Percentiles rank a stretch among this genome's conserved stretches.
phyloP scores from a whole-genome alignment of 2,113 vertebrate species.

The Neotoma lepida region DNA sequence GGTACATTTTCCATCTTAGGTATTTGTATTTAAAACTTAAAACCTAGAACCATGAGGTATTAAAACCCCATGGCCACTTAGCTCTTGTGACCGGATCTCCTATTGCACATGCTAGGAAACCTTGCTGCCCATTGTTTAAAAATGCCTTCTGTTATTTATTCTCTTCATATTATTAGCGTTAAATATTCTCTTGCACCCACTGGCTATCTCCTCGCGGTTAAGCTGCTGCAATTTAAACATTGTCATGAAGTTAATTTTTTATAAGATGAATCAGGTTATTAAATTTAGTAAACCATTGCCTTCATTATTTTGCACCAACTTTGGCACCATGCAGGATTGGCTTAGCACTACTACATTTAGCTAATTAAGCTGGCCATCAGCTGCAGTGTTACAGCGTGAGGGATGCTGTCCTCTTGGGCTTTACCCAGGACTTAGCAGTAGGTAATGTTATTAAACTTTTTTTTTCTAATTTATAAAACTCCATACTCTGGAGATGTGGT shows the following conservation, averaged over 20 bases:
- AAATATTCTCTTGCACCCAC: conserved; percentile 47
- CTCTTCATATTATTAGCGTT: conserved; percentile 62
- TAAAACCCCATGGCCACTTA: background rate
- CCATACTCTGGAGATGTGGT: conserved; percentile 52
- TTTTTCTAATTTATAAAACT: conserved; percentile 65
- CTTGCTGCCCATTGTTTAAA: background rate
- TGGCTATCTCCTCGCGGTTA: conserved; percentile 59
- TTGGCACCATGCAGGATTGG: conserved; percentile 62
- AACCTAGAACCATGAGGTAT: background rate
- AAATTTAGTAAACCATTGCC: conserved; percentile 73
- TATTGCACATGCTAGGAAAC: background rate
- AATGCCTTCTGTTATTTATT: conserved; percentile 39
- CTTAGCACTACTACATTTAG: conserved; percentile 55
- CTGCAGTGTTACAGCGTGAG: conserved; percentile 39
- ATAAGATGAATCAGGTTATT: conserved; percentile 78
- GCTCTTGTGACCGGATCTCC: background rate
- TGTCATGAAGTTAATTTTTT: conserved; percentile 77
- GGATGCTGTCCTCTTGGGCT: conserved; percentile 65
- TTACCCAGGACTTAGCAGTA: conserved; percentile 57
- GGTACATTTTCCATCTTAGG: background rate
- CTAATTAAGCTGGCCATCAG: conserved; percentile 76
- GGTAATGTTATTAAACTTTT: conserved; percentile 71
- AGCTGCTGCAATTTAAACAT: conserved; percentile 72
- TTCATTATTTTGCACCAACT: conserved; percentile 76
- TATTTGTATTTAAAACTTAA: conserved; percentile 11